A percentile compares a stretch with the other conserved stretches of the same genome.
Conservation (phyloP, 1,140 invertebrate species). For the Agrypnia vestita region DNA sequence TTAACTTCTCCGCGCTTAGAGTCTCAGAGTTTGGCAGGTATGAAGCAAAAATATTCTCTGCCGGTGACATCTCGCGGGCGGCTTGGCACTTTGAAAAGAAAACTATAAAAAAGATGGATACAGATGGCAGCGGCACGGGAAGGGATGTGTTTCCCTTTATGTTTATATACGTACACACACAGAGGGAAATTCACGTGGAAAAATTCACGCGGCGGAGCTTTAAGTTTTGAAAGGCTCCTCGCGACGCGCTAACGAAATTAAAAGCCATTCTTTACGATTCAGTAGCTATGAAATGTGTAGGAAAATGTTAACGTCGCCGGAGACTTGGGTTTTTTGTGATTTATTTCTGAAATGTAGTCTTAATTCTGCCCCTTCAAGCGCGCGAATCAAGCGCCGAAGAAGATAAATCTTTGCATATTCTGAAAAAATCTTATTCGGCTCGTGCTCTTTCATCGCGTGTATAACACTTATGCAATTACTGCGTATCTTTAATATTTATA, state of each 20-base stretch:
- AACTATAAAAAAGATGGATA: slow-evolving; percentile 46
- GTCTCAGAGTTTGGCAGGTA: slow-evolving; percentile 35
- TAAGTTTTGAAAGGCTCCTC: slow-evolving; percentile 39
- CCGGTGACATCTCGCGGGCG: slow-evolving; percentile 43
- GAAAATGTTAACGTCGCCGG: slow-evolving; percentile 36
- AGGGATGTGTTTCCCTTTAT: slow-evolving; percentile 30
- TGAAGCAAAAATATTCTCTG: slow-evolving; percentile 40
- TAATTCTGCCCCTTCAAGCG: slow-evolving; percentile 15
- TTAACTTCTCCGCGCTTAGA: slow-evolving; percentile 48
- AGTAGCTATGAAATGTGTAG: slow-evolving; percentile 39
- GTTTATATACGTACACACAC: slow-evolving; percentile 21
- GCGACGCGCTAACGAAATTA: slow-evolving; percentile 37
- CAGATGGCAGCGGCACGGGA: slow-evolving; percentile 25
- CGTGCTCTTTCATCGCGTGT: too few species aligned
- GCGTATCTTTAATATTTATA: too few species aligned
- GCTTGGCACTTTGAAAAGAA: slow-evolving; percentile 39
- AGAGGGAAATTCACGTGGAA: slow-evolving; percentile 43
- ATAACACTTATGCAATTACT: too few species aligned
- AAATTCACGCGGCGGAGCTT: slow-evolving; percentile 36
- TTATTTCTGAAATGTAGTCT: slow-evolving; percentile 39
- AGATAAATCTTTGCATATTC: neutral
- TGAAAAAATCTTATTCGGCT: neutral
- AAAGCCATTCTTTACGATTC: slow-evolving; percentile 47
- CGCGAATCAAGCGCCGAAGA: slow-evolving; percentile 9
- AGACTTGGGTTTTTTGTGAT: slow-evolving; percentile 34